phyloP scores from a whole-genome alignment of 2,113 vertebrate genomes.

The Onychorhynchus coronatus region DNA sequence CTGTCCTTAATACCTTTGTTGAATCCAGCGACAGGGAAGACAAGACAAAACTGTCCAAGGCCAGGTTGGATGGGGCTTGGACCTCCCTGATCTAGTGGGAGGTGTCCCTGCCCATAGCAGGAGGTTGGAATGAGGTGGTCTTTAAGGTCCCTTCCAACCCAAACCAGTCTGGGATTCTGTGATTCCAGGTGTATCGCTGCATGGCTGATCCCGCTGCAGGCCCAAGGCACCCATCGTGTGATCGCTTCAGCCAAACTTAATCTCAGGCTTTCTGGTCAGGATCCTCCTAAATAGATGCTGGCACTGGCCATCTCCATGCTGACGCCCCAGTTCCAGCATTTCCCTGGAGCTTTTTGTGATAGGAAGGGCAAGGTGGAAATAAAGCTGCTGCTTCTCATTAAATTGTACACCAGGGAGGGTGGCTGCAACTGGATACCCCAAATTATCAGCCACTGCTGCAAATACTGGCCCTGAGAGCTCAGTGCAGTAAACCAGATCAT shows the following conservation, averaged over 20 bases:
- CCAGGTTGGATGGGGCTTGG: not conserved
- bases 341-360: not conserved
- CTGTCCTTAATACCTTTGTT: not conserved
- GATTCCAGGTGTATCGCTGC: not conserved
- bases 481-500: not conserved
- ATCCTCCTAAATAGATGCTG: not conserved
- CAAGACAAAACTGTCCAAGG: not conserved
- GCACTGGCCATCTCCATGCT: rapidly evolving
- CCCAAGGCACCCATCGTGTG: rapidly evolving
- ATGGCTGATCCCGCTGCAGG: not conserved
- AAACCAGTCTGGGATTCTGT: not conserved
- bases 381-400: not conserved
- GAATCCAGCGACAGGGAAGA: rapidly evolving
- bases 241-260: not conserved
- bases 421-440: not conserved
- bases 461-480: not conserved
- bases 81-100: not conserved
- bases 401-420: not conserved
- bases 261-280: not conserved
- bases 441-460: not conserved
- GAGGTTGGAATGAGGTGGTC: not conserved
- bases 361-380: not conserved
- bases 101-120: not conserved
- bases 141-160: not conserved
- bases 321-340: not conserved